phyloP scores from a whole-genome alignment of 92 coral and sea anemone species.

The Scolanthus callimorphus region DNA sequence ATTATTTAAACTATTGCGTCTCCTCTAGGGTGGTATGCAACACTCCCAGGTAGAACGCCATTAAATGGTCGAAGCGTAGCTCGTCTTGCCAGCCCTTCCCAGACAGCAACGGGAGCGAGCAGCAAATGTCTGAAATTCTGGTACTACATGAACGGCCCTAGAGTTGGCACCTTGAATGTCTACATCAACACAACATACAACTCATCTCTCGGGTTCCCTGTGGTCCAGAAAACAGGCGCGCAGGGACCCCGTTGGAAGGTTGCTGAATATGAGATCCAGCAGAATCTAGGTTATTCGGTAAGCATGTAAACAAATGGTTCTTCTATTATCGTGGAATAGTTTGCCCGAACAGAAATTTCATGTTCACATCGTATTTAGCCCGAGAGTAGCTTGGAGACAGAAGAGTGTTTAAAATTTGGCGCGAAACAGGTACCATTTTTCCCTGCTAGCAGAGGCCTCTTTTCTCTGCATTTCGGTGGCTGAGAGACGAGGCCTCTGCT shows the following conservation, averaged over 20 bases:
- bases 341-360: no score
- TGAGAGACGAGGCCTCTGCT: no score
- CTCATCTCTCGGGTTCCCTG: constrained; percentile 43
- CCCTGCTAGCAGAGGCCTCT: no score
- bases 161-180: constrained; percentile 48
- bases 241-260: constrained; percentile 65
- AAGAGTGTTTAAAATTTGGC: no score
- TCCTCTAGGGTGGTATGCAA: constrained; percentile 63
- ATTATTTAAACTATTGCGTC: no score
- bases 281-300: constrained; percentile 56
- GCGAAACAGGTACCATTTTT: no score
- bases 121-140: constrained; percentile 73
- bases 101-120: constrained; percentile 34
- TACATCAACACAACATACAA: constrained; percentile 45
- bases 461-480: no score
- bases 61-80: constrained; percentile 38
- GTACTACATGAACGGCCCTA: constrained; percentile 88
- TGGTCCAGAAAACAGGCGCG: constrained; percentile 53
- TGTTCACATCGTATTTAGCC: no score
- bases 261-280: constrained; percentile 46
- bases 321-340: no score
- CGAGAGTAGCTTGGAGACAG: no score
- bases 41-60: constrained; percentile 39
- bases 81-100: constrained; percentile 62
- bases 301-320: no score